Base-by-base conservation (phyloP, 2,797 vertebrate species). In the Percopsis omiscomaycus region DNA sequence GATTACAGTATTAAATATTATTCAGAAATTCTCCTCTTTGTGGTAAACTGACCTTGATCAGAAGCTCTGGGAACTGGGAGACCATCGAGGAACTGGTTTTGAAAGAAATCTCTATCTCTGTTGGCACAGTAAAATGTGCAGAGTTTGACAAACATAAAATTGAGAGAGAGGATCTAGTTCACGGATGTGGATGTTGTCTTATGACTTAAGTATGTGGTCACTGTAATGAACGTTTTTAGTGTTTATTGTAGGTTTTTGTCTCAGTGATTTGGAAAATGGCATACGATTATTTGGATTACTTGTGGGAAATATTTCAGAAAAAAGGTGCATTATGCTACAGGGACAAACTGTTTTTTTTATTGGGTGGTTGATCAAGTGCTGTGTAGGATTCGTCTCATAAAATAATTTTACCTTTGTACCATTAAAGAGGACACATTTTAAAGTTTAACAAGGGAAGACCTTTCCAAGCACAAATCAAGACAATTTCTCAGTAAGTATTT, bases 401-500 rank as follows among this genome's bases (percentile, higher is more conserved):
- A 69, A 60, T 45, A 75, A 74, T 77, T 74, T 52, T 32, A 76
- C 52, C 60, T 55, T 61, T 70, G 60, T 3, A 42, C 29, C 45
- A 15, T 54, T 60, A 52, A 61, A 68, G 48, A 69, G 62, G 46
- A 81, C 28, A 68, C 61, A 67, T 28, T 68, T 48, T 60, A 22
- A 59, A 47, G 16, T 72, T 71, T 71, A 47, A 63, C 55, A 74
- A 81, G 30, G 47, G 54, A 80, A 67, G 52, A 81, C 52, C 69
- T 81, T 84, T 77, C 52, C 64, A 55, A 79, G 61, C 61, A 64
- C 61, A 75, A 69, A 69, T 50, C 64, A 79, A 60, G 68, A 75
- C 45, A 68, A 69, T 74, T 74, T 11, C 66, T 70, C 64, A 74
- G 82, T 87, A 83, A 88, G 84, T 87, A 83, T 82, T 68, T 57